Base-by-base conservation (phyloP, 2,797 vertebrate species). In the Babyrousa celebensis region DNA sequence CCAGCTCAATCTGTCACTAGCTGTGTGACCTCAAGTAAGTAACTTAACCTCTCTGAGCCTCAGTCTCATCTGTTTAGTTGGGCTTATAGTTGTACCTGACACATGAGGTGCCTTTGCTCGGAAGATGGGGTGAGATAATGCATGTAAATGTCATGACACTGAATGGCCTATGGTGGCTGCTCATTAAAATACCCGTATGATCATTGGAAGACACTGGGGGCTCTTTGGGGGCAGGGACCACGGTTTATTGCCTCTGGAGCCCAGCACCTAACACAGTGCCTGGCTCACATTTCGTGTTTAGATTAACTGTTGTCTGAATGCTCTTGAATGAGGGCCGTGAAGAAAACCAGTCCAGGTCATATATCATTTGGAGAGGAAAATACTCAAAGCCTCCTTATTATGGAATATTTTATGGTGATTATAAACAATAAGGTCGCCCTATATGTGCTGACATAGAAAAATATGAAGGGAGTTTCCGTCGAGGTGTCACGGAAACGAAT, bases 31-130 rank as follows among this genome's bases (percentile, higher is more conserved):
- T 91, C 56, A 67, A 27, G 29, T 27, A 68, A 91, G 67, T 86
- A 48, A 68, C 23, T 89, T 65, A 36, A 32, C 21, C n/a, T 95
- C 82, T 85, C 83, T 93, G 91, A 88, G 56, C 68, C 85, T n/a
- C 56, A 67, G 7, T n/a, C 29, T 88, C 17, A 40, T 78, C 27
- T 84, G 17, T 85, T 32, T 71, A 77, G 21, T 25, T 14, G n/a
- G 56, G 36, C 56, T 78, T 29, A 25, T 65, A 25, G 32, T 10
- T 48, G 21, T 17, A n/a, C n/a, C 29, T 58, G 11, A 11, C 9
- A 72, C 68, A 8, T 4, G 18, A 12, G 18, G 20, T 7, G 6
- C 4, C 67, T 84, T 23, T 92, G 16, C 25, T 68, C 29, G 86
- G 58, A 94, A 75, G 36, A 72, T 1, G 27, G 58, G 20, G 18